phyloP scores from a whole-genome alignment of 2,113 vertebrate genomes.

The Trogon surrucura region DNA sequence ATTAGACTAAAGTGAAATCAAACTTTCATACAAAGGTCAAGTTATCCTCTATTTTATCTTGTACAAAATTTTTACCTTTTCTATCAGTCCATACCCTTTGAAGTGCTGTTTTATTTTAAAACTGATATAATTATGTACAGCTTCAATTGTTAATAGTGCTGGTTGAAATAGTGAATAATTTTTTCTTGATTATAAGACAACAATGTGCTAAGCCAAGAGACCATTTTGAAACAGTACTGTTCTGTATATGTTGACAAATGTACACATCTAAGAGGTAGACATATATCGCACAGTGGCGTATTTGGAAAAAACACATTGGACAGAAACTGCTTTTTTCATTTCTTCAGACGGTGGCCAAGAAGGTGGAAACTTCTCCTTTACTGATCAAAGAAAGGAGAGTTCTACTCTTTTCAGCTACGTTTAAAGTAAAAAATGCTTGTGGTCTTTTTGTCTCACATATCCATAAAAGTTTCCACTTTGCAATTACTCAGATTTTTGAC shows the following conservation, averaged over 20 bases:
- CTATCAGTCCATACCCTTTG: background rate
- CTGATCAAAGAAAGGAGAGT: background rate
- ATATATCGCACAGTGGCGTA: no score
- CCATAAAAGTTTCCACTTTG: background rate
- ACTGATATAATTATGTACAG: background rate
- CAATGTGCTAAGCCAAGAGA: background rate
- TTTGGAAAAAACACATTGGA: background rate
- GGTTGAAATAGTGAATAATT: background rate
- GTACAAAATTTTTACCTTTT: slow-evolving; percentile 38
- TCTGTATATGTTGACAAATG: background rate
- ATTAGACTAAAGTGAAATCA: slow-evolving; percentile 49
- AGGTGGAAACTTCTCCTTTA: background rate
- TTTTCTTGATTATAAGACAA: background rate
- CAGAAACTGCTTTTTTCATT: background rate
- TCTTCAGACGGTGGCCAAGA: background rate
- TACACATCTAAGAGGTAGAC: background rate
- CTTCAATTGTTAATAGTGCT: background rate
- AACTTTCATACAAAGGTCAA: slow-evolving; percentile 62
- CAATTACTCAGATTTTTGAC: background rate
- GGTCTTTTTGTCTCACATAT: background rate
- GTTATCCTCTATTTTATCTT: background rate
- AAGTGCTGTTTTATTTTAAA: background rate
- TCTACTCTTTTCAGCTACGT: background rate
- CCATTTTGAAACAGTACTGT: background rate
- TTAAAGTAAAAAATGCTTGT: background rate